Evolutionary conservation across 2,797 vertebrate species (phyloP).

Genomic region (Sebastes oblongus): DNA sequence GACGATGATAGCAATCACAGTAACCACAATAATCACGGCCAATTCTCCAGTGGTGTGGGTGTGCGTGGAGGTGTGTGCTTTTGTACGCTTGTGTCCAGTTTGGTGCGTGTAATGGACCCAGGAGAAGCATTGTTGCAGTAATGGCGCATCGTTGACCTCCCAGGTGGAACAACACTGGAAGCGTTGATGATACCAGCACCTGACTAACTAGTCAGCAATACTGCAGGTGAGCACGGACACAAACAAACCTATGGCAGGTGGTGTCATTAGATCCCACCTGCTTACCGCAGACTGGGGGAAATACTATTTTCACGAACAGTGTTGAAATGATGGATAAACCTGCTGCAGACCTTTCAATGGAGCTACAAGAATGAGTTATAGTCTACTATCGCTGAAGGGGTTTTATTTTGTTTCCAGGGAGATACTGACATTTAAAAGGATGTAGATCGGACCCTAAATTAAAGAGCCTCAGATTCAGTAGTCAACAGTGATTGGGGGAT

Average conservation of each 20-base stretch:
- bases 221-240: neutral
- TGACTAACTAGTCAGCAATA: neutral
- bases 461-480: neutral
- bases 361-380: neutral
- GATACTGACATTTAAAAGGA: neutral
- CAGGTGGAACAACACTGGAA: conserved; percentile 12
- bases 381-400: neutral
- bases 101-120: conserved; percentile 20
- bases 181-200: neutral
- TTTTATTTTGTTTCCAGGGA: neutral
- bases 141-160: conserved; percentile 8
- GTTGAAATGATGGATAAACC: conserved; percentile 1
- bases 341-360: neutral
- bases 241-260: neutral
- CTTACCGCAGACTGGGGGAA: neutral
- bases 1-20: conserved; percentile 78
- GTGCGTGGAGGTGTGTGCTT: conserved; percentile 3
- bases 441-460: neutral
- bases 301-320: neutral
- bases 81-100: neutral
- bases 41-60: conserved; percentile 38
- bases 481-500: neutral
- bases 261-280: neutral
- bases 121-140: conserved; percentile 26
- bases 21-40: conserved; percentile 77